Evolutionary conservation across 2,113 vertebrate genomes (phyloP).

Genomic region (Xenus cinereus): DNA sequence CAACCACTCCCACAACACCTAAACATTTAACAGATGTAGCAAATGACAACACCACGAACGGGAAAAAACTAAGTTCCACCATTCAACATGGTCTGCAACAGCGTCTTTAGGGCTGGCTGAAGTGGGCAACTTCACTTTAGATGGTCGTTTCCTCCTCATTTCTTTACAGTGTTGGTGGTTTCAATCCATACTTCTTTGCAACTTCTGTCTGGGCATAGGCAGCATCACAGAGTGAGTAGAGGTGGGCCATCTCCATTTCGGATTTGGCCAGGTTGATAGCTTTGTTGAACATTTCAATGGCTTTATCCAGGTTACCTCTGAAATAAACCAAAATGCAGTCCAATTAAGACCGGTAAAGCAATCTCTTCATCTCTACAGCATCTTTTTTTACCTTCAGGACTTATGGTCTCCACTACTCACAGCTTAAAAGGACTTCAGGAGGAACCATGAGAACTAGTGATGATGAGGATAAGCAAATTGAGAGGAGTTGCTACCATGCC

Average conservation of each 20-base stretch:
- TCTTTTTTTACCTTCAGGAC: neutral
- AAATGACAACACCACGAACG: conserved; percentile 73
- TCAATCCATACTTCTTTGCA: conserved; percentile 97
- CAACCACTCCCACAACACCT: conserved; percentile 75
- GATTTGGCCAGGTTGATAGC: conserved; percentile 99
- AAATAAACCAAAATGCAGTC: conserved; percentile 39
- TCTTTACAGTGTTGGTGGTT: conserved; percentile 94
- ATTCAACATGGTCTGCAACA: conserved; percentile 74
- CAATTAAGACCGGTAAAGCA: neutral
- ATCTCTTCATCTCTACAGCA: neutral
- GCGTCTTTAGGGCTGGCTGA: conserved; percentile 69
- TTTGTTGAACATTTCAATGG: conserved; percentile 99
- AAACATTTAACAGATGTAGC: conserved; percentile 75
- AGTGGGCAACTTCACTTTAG: conserved; percentile 71
- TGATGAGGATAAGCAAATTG: neutral
- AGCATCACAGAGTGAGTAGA: conserved; percentile 97
- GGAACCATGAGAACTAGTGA: neutral
- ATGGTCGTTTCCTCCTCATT: conserved; percentile 54
- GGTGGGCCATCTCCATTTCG: conserved; percentile 99
- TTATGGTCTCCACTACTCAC: neutral
- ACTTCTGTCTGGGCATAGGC: conserved; percentile 99
- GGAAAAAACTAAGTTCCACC: conserved; percentile 73
- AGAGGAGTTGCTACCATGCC: neutral
- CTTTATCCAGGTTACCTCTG: conserved; percentile 98
- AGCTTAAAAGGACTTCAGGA: neutral